Conservation (phyloP, 2,113 vertebrate genomes). For the Lethenteron camtschaticum region DNA sequence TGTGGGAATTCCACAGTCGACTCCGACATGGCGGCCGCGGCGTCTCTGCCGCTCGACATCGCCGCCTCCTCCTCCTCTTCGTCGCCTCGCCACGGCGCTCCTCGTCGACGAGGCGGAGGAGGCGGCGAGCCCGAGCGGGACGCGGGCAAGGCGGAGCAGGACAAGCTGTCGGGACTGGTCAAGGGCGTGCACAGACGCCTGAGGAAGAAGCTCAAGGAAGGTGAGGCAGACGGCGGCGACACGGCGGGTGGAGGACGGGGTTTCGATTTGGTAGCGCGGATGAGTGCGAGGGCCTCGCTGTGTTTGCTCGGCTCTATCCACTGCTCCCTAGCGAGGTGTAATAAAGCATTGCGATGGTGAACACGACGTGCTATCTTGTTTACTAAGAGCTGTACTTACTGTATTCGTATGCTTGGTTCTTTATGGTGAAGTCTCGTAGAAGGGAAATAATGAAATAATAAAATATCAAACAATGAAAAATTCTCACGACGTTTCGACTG, state of each 20-base stretch:
- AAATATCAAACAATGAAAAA: too few species aligned
- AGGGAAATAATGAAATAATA: too few species aligned
- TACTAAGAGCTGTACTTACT: too few species aligned
- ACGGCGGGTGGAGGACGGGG: slow-evolving; percentile 5
- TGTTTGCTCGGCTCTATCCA: too few species aligned
- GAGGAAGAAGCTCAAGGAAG: slow-evolving; percentile 83
- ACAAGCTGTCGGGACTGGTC: slow-evolving; percentile 74
- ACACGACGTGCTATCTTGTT: too few species aligned
- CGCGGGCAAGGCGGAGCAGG: slow-evolving; percentile 37
- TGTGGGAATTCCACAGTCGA: neutral
- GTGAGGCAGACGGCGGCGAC: slow-evolving; percentile 22
- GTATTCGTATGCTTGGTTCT: too few species aligned
- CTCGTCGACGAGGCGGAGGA: neutral
- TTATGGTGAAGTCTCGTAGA: too few species aligned
- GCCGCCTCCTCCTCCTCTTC: neutral
- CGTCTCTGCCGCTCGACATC: neutral
- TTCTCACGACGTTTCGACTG: too few species aligned
- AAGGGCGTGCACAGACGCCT: slow-evolving; percentile 79
- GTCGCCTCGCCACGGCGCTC: neutral
- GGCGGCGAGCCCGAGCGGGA: neutral
- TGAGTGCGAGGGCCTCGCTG: too few species aligned
- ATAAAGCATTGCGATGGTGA: too few species aligned
- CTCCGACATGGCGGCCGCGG: neutral
- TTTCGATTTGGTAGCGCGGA: neutral
- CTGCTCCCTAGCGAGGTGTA: too few species aligned